Evolutionary conservation across 2,113 vertebrate species (phyloP).

Genomic region (zebrafish (Danio rerio)): GRCz12tu NC_133193.1:47026001-47026500

Average conservation of each 20-base stretch:
- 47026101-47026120: too few species aligned
- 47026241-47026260: slow-evolving; percentile 47
- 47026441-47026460: slow-evolving; percentile 35
- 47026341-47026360: slow-evolving; percentile 31
- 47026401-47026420: slow-evolving; percentile 26
- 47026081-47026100: too few species aligned
- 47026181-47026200: neutral
- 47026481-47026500: slow-evolving; percentile 8
- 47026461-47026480: slow-evolving; percentile 35
- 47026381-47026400: slow-evolving; percentile 9
- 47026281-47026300: slow-evolving; percentile 50
- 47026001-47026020: too few species aligned
- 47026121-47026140: too few species aligned
- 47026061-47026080: too few species aligned
- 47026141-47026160: too few species aligned
- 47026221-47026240: slow-evolving; percentile 37
- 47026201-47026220: slow-evolving; percentile 18
- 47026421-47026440: slow-evolving; percentile 32
- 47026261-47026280: slow-evolving; percentile 33
- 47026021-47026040: too few species aligned
- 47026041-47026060: too few species aligned
- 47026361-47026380: neutral
- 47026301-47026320: slow-evolving; percentile 34
- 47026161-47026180: too few species aligned
- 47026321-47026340: slow-evolving; percentile 34